Conservation (phyloP, 2,113 vertebrate genomes). For the Acanthisitta chloris region DNA sequence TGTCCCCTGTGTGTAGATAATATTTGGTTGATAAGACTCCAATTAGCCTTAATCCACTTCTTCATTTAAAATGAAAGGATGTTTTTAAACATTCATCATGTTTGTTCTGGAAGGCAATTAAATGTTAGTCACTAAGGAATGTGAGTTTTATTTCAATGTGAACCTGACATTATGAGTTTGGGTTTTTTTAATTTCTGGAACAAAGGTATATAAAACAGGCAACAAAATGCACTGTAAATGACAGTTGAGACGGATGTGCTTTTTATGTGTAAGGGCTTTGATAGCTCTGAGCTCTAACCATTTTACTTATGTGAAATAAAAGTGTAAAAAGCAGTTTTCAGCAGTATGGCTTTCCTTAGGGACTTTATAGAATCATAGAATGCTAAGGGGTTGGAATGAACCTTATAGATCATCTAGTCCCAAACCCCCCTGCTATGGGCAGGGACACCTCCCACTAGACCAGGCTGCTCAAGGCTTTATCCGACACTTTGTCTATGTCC, state of each 20-base stretch:
- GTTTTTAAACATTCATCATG: not conserved
- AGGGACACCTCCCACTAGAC: too few relatives aligned
- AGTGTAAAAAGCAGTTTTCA: not conserved
- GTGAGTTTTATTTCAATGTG: not conserved
- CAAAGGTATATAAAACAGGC: not conserved
- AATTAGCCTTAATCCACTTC: constrained; percentile 48
- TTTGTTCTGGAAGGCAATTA: constrained; percentile 13
- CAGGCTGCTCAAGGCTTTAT: too few relatives aligned
- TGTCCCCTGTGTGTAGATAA: not conserved
- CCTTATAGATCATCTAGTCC: too few relatives aligned
- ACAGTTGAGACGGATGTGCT: not conserved
- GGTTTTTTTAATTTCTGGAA: not conserved
- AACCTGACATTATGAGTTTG: not conserved
- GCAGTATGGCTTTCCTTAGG: too few relatives aligned
- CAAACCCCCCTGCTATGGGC: too few relatives aligned
- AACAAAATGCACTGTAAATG: not conserved
- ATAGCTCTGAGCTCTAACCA: not conserved
- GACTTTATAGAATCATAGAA: too few relatives aligned
- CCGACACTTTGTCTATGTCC: too few relatives aligned
- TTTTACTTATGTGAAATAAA: not conserved
- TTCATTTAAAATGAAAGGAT: constrained; percentile 32
- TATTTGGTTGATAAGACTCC: constrained; percentile 11
- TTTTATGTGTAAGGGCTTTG: not conserved
- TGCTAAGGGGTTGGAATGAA: too few relatives aligned
- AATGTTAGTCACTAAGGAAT: not conserved